Evolutionary conservation across 2,113 vertebrate genomes (phyloP), one percentile per base, ranked within the genome.

Genomic region (Sinosuthora webbiana): DNA sequence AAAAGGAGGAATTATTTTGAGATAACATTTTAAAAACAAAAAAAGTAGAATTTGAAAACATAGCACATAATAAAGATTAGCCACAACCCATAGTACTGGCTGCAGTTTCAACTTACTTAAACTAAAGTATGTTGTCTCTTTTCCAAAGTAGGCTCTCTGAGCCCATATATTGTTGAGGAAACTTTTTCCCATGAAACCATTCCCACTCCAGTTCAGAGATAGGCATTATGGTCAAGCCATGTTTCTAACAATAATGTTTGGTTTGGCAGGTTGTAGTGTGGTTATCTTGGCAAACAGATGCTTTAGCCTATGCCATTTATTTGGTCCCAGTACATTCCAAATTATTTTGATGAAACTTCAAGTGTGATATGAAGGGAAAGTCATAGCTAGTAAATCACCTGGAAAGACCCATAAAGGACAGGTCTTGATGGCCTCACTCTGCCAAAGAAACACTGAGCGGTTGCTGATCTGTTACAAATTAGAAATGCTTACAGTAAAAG

Each of bases 311-410:
- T 75, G 81, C 56, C 69, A 68, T 94, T 71, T 79, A 83, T 95
- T 94, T 96, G 82, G 81, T 70, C 33, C 78, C 85, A 93, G 80
- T 30, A 90, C 50, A 65, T 91, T 84, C 78, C 55, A 90, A 67
- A 93, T 87, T 77, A 80, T 93, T 96, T 91, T 59, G 45, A 95
- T 67, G 73, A 93, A 96, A 86, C 63, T 87, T 91, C 62, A 74
- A 69, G 77, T 83, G 87, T 85, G 57, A 90, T 74, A 53, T 33
- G 87, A 93, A 92, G 60, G 31, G 55, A 70, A 92, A 88, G 42
- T 70, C 92, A 87, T 57, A 60, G 76, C 70, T 77, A 79, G 39
- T 89, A 82, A 64, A 85, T 93, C 73, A 85, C 88, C 55, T 77
- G 93, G 47, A 42, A 70, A 83, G 79, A 21, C 62, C 53, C 37